These are phyloP conservation scores for Ctenodactylus gundi DNA, from an alignment of 2,113 vertebrate genomes.

Conservation along the genomic window DNA sequence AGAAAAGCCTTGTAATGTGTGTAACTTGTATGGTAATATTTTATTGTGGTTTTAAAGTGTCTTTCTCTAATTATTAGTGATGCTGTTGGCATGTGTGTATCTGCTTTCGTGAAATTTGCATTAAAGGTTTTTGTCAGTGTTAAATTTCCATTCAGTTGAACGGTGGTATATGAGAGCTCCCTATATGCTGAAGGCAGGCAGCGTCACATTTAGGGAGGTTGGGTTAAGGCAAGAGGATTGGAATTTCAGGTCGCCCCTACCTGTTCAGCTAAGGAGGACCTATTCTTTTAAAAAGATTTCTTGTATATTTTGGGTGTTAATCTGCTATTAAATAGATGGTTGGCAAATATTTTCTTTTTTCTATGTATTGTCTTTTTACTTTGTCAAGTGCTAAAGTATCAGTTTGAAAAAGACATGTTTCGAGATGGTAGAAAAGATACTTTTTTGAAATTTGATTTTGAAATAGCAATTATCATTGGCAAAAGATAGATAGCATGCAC, in stretches of 20 bases:
- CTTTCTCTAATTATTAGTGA: not conserved
- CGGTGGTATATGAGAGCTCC: not conserved
- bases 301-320: not conserved
- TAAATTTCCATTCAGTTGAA: not conserved
- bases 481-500: not conserved
- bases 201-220: not conserved
- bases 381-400: not conserved
- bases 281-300: not conserved
- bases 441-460: conserved; percentile 1
- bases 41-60: not conserved
- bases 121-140: not conserved
- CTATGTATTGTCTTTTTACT: not conserved
- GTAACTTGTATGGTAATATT: not conserved
- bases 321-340: not conserved
- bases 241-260: not conserved
- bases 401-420: not conserved
- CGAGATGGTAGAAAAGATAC: not conserved
- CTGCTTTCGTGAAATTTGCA: not conserved
- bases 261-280: too few relatives aligned
- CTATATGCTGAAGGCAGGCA: not conserved
- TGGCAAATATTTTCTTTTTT: not conserved
- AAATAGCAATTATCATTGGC: conserved; percentile 5
- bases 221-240: not conserved
- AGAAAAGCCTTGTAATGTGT: not conserved
- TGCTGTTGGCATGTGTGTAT: not conserved